phyloP scores from a whole-genome alignment of 2,888 invertebrate genomes.

The Drosophila dives region DNA sequence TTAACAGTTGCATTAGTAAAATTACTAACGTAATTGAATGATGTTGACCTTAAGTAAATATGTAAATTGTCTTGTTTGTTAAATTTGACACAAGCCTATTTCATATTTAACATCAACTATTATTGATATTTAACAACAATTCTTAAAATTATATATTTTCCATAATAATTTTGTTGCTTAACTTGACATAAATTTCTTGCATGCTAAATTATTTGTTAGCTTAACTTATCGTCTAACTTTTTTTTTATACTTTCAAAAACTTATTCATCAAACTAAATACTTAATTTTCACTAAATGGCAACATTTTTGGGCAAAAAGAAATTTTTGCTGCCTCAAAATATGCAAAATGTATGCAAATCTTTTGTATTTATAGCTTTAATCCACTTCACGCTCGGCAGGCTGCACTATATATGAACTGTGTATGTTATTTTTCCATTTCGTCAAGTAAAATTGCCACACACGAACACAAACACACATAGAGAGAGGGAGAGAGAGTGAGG shows the following conservation, averaged over 20 bases:
- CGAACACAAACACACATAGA: accelerated
- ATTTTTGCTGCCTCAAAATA: conserved; percentile 19
- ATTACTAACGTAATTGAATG: background rate
- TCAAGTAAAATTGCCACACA: conserved; percentile 47
- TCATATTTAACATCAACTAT: background rate
- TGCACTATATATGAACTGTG: conserved; percentile 27
- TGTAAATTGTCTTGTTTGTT: background rate
- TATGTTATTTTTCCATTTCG: conserved; percentile 66
- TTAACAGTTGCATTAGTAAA: background rate
- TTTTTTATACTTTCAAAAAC: background rate
- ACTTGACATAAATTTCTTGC: background rate
- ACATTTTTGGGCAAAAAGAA: conserved; percentile 10
- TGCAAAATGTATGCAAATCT: conserved; percentile 46
- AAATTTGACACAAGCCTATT: background rate
- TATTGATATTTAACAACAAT: background rate
- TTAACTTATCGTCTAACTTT: background rate
- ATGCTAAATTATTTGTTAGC: background rate
- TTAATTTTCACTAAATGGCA: background rate
- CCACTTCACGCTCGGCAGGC: conserved; percentile 6
- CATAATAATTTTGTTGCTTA: background rate
- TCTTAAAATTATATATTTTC: background rate
- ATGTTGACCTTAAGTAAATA: background rate
- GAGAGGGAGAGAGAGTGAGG: background rate
- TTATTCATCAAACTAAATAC: background rate
- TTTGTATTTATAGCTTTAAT: conserved; percentile 21